A percentile compares a stretch with the other conserved stretches of the same genome.
Evolutionary conservation across 2,113 vertebrate genomes (phyloP).

Genomic region (Tricholaema leucomelas): DNA sequence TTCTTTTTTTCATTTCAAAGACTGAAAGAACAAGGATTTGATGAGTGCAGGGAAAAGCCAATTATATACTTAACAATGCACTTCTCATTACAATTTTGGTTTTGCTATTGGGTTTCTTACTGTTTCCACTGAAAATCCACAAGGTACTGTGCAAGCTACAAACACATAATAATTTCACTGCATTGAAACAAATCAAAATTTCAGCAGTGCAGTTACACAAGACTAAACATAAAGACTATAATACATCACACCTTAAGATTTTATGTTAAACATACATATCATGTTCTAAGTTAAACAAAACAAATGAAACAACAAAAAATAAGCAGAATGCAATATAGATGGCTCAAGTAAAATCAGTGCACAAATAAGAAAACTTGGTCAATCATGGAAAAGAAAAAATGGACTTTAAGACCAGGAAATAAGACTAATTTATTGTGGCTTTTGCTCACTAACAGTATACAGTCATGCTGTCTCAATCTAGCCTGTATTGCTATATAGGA

Average conservation of each 20-base stretch:
- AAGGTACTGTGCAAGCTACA: neutral
- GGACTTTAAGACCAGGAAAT: neutral
- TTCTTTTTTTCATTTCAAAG: neutral
- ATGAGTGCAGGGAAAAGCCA: neutral
- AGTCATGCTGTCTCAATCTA: neutral
- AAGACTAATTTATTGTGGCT: neutral
- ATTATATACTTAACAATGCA: neutral
- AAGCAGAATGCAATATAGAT: neutral
- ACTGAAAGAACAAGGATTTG: neutral
- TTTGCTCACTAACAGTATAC: neutral
- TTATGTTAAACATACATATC: neutral
- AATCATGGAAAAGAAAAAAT: neutral
- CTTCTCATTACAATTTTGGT: neutral
- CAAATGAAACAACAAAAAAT: neutral
- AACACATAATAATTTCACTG: neutral
- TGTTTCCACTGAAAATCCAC: neutral
- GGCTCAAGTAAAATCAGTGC: neutral
- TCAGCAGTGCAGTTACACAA: neutral
- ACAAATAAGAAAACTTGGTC: neutral
- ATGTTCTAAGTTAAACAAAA: neutral
- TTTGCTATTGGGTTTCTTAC: neutral
- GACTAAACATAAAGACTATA: neutral
- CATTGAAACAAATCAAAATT: neutral
- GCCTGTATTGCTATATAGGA: neutral
- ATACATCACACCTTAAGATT: neutral